Conservation (phyloP, 53 echinoderm and acorn worm genomes). For the Hippasteria phrygiana region DNA sequence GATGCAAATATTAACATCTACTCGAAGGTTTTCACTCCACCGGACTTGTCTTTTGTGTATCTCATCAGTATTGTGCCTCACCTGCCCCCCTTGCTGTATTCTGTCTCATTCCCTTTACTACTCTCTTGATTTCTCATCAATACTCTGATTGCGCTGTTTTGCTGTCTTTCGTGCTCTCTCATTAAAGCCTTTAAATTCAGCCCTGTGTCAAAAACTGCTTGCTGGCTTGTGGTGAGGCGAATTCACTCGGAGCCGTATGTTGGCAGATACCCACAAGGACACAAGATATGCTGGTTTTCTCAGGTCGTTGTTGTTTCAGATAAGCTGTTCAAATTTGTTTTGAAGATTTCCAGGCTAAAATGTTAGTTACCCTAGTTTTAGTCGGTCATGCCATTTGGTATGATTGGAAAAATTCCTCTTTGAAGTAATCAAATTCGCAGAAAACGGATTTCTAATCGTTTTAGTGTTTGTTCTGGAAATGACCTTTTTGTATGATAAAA, state of each 20-base stretch:
- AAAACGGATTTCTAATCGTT: not conserved
- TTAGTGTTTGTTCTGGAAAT: not conserved
- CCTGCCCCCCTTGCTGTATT: not conserved
- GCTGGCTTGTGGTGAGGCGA: not conserved
- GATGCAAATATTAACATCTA: not conserved
- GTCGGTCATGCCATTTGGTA: no score
- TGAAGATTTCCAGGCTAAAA: no score
- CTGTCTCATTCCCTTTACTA: not conserved
- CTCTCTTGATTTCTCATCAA: not conserved
- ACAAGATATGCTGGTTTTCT: no score
- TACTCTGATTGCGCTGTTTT: conserved; percentile 6
- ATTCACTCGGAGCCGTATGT: not conserved
- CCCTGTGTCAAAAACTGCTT: not conserved
- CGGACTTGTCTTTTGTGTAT: not conserved
- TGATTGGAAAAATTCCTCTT: no score
- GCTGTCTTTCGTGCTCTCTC: conserved; percentile 3
- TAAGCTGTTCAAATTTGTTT: not conserved
- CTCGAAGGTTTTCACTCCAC: not conserved
- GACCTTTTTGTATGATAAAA: no score
- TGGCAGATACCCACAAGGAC: no score
- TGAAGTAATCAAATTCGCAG: not conserved
- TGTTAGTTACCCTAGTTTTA: no score
- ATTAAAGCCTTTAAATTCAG: not conserved
- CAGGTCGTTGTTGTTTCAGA: no score
- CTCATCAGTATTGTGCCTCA: not conserved